These are phyloP conservation scores for Ammodytes marinus DNA, from an alignment of 2,113 vertebrate species.

Conservation along the genomic window DNA sequence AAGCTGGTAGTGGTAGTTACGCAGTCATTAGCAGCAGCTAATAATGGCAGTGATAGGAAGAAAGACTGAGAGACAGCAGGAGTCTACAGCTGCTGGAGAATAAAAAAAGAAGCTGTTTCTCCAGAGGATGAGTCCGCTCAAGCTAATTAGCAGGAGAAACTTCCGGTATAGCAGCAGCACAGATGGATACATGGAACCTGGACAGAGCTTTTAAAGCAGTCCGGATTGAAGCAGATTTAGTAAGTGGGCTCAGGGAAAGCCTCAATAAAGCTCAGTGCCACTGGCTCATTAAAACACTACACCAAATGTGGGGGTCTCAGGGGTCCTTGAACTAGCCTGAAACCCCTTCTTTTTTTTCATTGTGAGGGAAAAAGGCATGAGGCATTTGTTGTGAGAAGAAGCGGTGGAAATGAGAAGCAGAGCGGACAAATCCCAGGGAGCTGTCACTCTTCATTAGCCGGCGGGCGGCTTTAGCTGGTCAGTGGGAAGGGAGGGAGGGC, in stretches of 20 bases:
- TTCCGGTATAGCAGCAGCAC: slow-evolving; percentile 47
- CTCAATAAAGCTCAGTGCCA: slow-evolving; percentile 54
- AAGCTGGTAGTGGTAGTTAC: slow-evolving; percentile 42
- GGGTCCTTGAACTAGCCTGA: slow-evolving; percentile 73
- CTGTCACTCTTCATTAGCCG: slow-evolving; percentile 86
- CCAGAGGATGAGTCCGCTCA: slow-evolving; percentile 43
- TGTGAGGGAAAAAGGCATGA: slow-evolving; percentile 63
- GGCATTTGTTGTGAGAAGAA: slow-evolving; percentile 80
- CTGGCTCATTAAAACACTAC: slow-evolving; percentile 76
- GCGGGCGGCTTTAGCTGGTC: slow-evolving; percentile 76
- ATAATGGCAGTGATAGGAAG: slow-evolving; percentile 47
- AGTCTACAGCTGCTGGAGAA: slow-evolving; percentile 58
- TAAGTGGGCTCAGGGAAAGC: slow-evolving; percentile 53
- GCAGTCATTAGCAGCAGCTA: slow-evolving; percentile 54
- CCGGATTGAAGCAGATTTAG: slow-evolving; percentile 42
- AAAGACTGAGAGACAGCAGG: slow-evolving; percentile 38
- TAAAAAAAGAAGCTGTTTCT: slow-evolving; percentile 56
- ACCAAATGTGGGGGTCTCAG: slow-evolving; percentile 73
- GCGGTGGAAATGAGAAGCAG: slow-evolving; percentile 79
- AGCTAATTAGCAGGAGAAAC: slow-evolving; percentile 72
- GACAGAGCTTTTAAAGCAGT: slow-evolving; percentile 64
- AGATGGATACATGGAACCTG: slow-evolving; percentile 45
- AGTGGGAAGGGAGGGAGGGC: slow-evolving; percentile 73
- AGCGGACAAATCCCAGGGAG: slow-evolving; percentile 80
- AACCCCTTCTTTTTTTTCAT: slow-evolving; percentile 60